Evolutionary conservation across 1,140 invertebrate species (phyloP).

Genomic region (Forficula auricularia): DNA sequence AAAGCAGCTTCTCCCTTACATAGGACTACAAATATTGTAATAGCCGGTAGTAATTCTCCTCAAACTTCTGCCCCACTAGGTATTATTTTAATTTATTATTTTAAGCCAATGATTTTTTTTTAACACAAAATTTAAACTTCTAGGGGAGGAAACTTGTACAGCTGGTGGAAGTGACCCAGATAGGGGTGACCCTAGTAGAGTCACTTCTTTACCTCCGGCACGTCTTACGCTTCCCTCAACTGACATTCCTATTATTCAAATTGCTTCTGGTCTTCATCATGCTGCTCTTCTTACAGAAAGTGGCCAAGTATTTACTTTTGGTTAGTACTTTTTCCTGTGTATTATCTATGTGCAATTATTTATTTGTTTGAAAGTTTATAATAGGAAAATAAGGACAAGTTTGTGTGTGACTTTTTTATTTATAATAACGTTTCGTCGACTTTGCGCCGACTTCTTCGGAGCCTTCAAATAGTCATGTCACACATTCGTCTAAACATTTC

Average conservation of each 20-base stretch:
- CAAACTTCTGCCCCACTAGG: background rate
- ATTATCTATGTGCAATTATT: too few species aligned
- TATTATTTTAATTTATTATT: constrained; percentile 8
- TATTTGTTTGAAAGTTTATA: too few species aligned
- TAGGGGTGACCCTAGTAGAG: constrained; percentile 38
- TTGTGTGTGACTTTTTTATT: too few species aligned
- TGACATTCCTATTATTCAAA: constrained; percentile 54
- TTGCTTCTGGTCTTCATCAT: constrained; percentile 81
- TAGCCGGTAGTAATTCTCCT: background rate
- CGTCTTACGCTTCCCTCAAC: constrained; percentile 42
- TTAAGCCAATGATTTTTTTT: background rate
- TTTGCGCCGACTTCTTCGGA: too few species aligned
- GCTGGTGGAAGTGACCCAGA: constrained; percentile 38
- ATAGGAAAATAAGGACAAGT: too few species aligned
- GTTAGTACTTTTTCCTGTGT: too few species aligned
- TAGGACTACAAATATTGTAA: background rate
- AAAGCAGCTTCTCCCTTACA: too few species aligned
- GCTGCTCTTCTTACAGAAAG: constrained; percentile 50
- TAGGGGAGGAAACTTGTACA: constrained; percentile 25
- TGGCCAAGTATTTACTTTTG: constrained; percentile 73
- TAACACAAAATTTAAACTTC: background rate
- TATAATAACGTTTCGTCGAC: too few species aligned
- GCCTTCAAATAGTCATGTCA: too few species aligned
- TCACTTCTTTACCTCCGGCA: constrained; percentile 63
- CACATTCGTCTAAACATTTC: too few species aligned